A percentile compares a stretch with the other conserved stretches of the same genome.
These are phyloP conservation scores for Sporophila hypoxantha DNA, from an alignment of 2,113 vertebrate genomes.

Conservation along the genomic window DNA sequence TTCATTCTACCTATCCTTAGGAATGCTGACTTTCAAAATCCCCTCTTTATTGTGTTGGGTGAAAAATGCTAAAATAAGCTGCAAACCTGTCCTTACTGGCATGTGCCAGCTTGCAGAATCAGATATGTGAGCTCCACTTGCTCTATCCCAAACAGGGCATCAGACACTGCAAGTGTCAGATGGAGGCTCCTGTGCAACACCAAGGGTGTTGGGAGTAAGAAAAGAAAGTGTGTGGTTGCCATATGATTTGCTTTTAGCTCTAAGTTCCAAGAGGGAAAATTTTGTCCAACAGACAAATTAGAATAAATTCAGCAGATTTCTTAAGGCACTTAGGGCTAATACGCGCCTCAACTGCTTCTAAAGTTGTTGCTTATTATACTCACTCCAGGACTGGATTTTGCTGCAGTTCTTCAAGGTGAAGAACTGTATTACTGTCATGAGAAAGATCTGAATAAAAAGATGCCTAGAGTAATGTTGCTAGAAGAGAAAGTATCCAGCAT, in stretches of 20 bases:
- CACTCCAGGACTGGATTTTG: not conserved
- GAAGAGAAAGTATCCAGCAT: not conserved
- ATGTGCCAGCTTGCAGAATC: conserved; percentile 15
- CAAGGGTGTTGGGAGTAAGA: not conserved
- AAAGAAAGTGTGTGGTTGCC: not conserved
- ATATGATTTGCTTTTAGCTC: not conserved
- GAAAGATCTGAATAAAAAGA: not conserved
- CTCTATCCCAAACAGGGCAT: not conserved
- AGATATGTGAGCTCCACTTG: not conserved
- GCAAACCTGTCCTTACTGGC: not conserved
- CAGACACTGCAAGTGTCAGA: not conserved
- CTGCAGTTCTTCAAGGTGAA: not conserved
- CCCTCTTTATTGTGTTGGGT: not conserved
- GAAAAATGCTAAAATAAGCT: conserved; percentile 36
- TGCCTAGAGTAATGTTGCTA: not conserved
- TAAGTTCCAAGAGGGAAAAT: not conserved
- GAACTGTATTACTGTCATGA: not conserved
- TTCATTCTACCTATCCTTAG: conserved; percentile 34
- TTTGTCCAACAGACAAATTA: not conserved
- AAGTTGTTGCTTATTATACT: not conserved
- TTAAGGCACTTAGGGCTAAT: not conserved
- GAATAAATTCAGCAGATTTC: not conserved
- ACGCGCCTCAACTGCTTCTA: not conserved
- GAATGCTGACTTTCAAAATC: conserved; percentile 43
- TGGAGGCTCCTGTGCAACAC: not conserved